A percentile compares a stretch with the other conserved stretches of the same genome.
Evolutionary conservation across 2,113 vertebrate species (phyloP).

Genomic region (Siniperca knerii): DNA sequence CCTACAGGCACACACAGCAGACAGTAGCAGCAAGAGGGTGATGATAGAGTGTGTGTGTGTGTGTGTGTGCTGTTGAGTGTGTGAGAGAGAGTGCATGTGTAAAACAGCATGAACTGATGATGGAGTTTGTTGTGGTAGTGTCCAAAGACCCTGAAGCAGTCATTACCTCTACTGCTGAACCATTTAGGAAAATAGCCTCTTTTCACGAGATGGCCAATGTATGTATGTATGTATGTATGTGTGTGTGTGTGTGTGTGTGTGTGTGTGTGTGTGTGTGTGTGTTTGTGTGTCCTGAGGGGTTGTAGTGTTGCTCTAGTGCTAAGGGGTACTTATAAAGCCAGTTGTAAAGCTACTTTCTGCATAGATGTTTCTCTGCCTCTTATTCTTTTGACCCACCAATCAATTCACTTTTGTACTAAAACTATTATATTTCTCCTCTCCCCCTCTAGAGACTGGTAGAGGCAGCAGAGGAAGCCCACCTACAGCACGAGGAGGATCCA

Average conservation of each 20-base stretch:
- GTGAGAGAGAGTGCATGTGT: constrained; percentile 24
- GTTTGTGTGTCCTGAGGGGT: constrained; percentile 19
- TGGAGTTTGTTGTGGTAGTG: constrained; percentile 58
- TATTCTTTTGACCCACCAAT: constrained; percentile 37
- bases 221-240: background rate
- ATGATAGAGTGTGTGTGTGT: constrained; percentile 41
- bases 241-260: constrained; percentile 6
- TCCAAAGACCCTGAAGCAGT: constrained; percentile 67
- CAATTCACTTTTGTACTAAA: constrained; percentile 27
- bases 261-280: constrained; percentile 2
- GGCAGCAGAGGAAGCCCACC: constrained; percentile 96
- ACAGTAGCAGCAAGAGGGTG: constrained; percentile 56
- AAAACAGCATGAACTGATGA: constrained; percentile 60
- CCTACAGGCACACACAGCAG: constrained; percentile 52
- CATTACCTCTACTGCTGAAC: constrained; percentile 71
- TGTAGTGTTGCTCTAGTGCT: constrained; percentile 29
- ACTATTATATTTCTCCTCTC: background rate
- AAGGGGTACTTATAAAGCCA: constrained; percentile 26
- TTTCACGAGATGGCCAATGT: constrained; percentile 54
- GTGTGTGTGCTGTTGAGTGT: constrained; percentile 7
- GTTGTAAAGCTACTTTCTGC: constrained; percentile 28
- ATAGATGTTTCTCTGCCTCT: constrained; percentile 4
- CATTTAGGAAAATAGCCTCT: constrained; percentile 74
- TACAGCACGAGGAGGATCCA: constrained; percentile 96
- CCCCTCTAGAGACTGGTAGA: constrained; percentile 91